A percentile compares a stretch with the other conserved stretches of the same genome.
Conservation (phyloP, 1,140 invertebrate species). For the Pseudomyrmex concolor region DNA sequence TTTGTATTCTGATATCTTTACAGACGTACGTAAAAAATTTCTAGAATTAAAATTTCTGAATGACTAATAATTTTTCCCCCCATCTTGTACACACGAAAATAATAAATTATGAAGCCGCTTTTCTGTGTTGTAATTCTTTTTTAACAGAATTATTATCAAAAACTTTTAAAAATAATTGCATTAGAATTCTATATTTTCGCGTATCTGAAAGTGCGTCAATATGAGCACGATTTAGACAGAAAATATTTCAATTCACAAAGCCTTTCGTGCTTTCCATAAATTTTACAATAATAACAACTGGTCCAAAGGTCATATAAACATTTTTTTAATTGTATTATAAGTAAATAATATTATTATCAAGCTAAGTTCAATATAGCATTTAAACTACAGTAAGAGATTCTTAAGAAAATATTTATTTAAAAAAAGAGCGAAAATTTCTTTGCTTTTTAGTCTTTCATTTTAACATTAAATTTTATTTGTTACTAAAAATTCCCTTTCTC, state of each 20-base stretch:
- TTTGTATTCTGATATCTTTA: conserved; percentile 63
- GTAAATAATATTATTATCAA: neutral
- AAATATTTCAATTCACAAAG: conserved; percentile 49
- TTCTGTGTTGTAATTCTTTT: conserved; percentile 52
- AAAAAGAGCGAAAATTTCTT: too few species aligned
- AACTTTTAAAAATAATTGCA: conserved; percentile 65
- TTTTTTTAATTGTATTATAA: neutral
- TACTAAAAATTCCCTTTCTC: neutral
- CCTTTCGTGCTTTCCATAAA: conserved; percentile 63
- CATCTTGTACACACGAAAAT: conserved; percentile 75
- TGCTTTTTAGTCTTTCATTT: neutral
- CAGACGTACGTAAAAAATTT: conserved; percentile 63
- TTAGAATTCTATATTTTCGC: conserved; percentile 51
- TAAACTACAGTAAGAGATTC: too few species aligned
- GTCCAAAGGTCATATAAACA: conserved; percentile 44
- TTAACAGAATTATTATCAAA: conserved; percentile 51
- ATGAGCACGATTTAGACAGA: conserved; percentile 66
- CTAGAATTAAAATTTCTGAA: conserved; percentile 53
- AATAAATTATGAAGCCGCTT: conserved; percentile 66
- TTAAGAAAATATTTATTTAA: too few species aligned
- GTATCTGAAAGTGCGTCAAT: conserved; percentile 61
- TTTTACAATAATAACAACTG: conserved; percentile 70
- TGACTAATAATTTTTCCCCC: conserved; percentile 68
- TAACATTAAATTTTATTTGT: neutral
- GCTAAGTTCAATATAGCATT: neutral